phyloP scores from a whole-genome alignment of 64 coral and sea anemone species.

The Astreopora myriophthalma region DNA sequence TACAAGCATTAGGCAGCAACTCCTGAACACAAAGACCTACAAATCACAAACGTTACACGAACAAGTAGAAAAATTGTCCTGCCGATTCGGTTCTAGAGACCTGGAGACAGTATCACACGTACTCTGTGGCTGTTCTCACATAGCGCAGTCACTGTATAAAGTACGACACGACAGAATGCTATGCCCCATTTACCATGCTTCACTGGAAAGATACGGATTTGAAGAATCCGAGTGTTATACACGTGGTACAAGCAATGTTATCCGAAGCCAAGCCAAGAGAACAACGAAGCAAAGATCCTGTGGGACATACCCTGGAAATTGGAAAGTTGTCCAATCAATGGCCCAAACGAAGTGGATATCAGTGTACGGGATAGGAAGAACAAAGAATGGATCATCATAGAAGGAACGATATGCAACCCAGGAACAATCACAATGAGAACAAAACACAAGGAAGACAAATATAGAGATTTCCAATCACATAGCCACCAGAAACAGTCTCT shows the following conservation, averaged over 20 bases:
- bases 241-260: background rate
- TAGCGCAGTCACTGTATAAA: conserved; percentile 7
- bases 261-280: background rate
- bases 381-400: no score
- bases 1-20: background rate
- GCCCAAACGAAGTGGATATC: no score
- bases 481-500: no score
- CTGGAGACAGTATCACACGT: conserved; percentile 25
- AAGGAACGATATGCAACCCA: no score
- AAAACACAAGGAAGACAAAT: no score
- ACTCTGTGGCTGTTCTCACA: conserved; percentile 5
- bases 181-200: background rate
- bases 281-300: background rate
- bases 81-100: background rate
- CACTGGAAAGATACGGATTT: background rate
- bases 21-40: conserved; percentile 4
- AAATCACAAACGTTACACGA: background rate
- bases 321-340: background rate
- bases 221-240: background rate
- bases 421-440: no score
- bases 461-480: no score
- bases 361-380: no score
- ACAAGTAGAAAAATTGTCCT: background rate
- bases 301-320: background rate
- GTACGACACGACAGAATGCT: background rate